Evolutionary conservation across 2,113 vertebrate species (phyloP), one percentile per base, ranked within the genome.

Genomic region (Asarcornis scutulata): DNA sequence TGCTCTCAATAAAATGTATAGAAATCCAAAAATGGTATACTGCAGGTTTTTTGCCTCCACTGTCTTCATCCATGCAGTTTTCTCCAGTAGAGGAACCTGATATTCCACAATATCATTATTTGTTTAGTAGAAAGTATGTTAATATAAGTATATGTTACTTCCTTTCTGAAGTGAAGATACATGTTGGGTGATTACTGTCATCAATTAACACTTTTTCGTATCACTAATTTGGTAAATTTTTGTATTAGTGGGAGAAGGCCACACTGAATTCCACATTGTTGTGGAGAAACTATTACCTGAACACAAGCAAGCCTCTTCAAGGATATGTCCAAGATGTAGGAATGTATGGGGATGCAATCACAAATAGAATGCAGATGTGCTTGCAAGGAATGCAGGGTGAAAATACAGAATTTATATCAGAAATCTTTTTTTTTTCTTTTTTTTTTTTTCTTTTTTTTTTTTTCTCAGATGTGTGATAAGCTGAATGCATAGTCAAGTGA

Each of bases 371-470:
- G 17, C 4, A 79, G 18, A 10, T 17, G 17, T 1, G 20, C 10
- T 9, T 60, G 10, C 16, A 2, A 52, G 11, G 10, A 14, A 1
- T 3, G 81, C 59, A 52, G 11, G 1, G 1, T 3, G 2, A 2
- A 77, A 90, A 88, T 17, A 13, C 4, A 25, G 23, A 40, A 6
- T 34, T 87, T 46, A 56, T 13, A 60, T 36, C 25, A 73, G n/a
- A 50, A 83, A 42, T 31, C 1, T 46, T 17, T 31, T 27, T 27
- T 60, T 44, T 46, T 38, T 31, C 8, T 46, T 38, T 31, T 27
- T 27, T 60, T 44, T 46, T 17, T 31, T 21, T 27, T 52, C n/a
- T n/a, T n/a, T n/a, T n/a, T 46, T 17, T 31, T 26, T 27, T 60
- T 72, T 60, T 38, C 50, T 17, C 29, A 55, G 2, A 17, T 32